phyloP scores from a whole-genome alignment of 2,888 invertebrate genomes.

The Cinara cedri region DNA sequence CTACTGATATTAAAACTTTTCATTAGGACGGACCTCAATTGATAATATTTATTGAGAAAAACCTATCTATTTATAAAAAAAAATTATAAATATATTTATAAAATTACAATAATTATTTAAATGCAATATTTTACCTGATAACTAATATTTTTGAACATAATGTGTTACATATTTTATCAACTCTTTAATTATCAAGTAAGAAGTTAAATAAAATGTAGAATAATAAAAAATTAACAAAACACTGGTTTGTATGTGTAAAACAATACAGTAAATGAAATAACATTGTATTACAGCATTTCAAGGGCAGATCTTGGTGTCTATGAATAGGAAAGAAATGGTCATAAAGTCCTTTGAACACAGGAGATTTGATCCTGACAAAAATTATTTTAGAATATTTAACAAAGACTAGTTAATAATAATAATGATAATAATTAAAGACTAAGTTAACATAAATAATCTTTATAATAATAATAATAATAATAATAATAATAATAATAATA shows the following conservation, averaged over 20 bases:
- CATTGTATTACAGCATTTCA: slow-evolving; percentile 4
- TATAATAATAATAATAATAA: slow-evolving; percentile 36
- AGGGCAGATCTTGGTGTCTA: slow-evolving; percentile 19
- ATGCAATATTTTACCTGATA: slow-evolving; percentile 38
- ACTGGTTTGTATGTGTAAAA: slow-evolving; percentile 5
- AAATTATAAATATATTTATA: no score
- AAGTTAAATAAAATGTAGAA: slow-evolving; percentile 19
- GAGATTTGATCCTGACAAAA: slow-evolving; percentile 40
- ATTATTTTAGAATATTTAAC: slow-evolving; percentile 35
- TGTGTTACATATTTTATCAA: not conserved
- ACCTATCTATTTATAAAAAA: slow-evolving; percentile 41
- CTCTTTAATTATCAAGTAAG: not conserved
- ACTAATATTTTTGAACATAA: slow-evolving; percentile 4
- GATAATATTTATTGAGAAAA: slow-evolving; percentile 41
- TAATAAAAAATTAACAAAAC: slow-evolving; percentile 22
- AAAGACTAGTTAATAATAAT: slow-evolving; percentile 47
- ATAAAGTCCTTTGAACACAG: slow-evolving; percentile 26
- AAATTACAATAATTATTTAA: slow-evolving; percentile 35
- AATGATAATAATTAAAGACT: slow-evolving; percentile 42
- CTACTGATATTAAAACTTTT: slow-evolving; percentile 24
- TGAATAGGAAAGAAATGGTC: not conserved
- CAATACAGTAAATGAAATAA: slow-evolving; percentile 18
- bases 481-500: slow-evolving; percentile 43
- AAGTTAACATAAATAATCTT: slow-evolving; percentile 50
- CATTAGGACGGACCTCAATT: slow-evolving; percentile 51